Conservation (phyloP, 2,113 vertebrate genomes). For the Capreolus pygargus region DNA sequence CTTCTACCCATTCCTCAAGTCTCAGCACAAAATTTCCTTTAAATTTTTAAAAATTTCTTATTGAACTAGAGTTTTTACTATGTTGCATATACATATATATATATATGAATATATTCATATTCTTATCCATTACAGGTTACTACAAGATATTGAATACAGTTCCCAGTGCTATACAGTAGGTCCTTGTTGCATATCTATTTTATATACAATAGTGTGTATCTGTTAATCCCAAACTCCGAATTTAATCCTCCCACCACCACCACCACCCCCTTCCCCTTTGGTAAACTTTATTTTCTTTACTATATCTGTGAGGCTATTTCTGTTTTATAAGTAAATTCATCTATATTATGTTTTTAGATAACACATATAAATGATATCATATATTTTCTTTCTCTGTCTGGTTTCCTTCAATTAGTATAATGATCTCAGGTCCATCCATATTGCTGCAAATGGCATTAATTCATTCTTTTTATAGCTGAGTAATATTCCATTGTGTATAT, state of each 20-base stretch:
- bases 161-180: background rate
- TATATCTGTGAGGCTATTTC: background rate
- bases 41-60: background rate
- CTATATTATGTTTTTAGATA: background rate
- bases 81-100: background rate
- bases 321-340: background rate
- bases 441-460: background rate
- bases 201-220: no score
- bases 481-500: background rate
- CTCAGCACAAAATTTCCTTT: background rate
- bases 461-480: background rate
- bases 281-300: background rate
- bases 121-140: background rate
- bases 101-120: background rate
- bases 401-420: background rate
- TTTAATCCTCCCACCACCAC: background rate
- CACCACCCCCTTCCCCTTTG: background rate
- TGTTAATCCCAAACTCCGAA: background rate
- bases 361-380: background rate
- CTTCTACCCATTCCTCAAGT: background rate
- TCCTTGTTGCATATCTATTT: background rate
- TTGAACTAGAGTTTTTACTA: background rate
- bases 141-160: background rate
- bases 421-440: background rate
- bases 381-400: background rate